Evolutionary conservation across 2,113 vertebrate species (phyloP), one percentile per base, ranked within the genome.

Genomic region (Eublepharis macularius): DNA sequence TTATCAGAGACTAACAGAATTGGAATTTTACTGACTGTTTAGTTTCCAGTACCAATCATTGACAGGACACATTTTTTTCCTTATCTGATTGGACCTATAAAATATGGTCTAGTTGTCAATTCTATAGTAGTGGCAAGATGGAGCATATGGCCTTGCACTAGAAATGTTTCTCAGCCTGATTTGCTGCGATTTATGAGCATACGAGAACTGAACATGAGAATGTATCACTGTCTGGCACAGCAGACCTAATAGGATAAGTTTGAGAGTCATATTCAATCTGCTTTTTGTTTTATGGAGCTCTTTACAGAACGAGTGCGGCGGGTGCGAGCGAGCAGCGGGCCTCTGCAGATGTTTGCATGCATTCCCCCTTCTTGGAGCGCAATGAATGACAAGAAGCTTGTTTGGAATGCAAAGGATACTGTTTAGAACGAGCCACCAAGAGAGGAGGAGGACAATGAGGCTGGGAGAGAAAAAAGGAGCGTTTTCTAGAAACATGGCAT

Each of bases 221-320:
- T 91, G 45, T 60, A 76, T 88, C 78, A 39, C 65, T 73, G 88
- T 87, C 81, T 81, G 86, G 89, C 72, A 86, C 75, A 51, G 83
- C 63, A 83, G 81, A 78, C 85, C 0, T 87, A 82, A 88, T 90
- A 88, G 91, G 90, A 86, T 78, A 84, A 90, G 78, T 51, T 84
- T 43, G 39, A 36, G 86, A 80, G 54, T 76, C 84, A 85, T 88
- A 87, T n/a, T 86, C 91, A 81, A 41, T 80, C 83, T 83, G 77
- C 82, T 92, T 92, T 91, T 86, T 74, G 47, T 73, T 94, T 95
- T 89, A 94, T 87, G 87, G 82, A 68, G 29, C 76, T 90, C 88
- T 92, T 93, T 90, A 89, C 10, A 73, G 82, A 85, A 19, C 0
- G 43, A 81, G 65, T 83, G 41, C 72, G 73, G 66, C 78, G 54